A percentile compares a stretch with the other conserved stretches of the same genome.
phyloP scores from a whole-genome alignment of 2,797 vertebrate species.

The Poliocrania exsul region DNA sequence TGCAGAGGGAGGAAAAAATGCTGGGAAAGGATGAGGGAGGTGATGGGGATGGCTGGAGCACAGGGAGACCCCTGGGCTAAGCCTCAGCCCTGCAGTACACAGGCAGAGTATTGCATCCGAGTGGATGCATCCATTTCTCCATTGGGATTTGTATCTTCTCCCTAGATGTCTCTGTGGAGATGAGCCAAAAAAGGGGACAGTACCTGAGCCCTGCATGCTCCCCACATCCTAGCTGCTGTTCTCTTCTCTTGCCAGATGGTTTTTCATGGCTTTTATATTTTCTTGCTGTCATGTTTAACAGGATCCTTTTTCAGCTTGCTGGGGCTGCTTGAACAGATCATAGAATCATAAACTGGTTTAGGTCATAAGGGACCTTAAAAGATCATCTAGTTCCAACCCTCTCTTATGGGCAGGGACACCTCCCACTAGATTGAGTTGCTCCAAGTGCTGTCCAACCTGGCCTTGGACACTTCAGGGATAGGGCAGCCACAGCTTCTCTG shows the following conservation, averaged over 20 bases:
- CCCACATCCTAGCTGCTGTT: fast-evolving
- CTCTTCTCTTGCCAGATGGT: neutral
- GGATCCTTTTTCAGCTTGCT: neutral
- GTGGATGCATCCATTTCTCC: neutral
- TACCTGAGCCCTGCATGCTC: neutral
- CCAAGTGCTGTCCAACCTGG: neutral
- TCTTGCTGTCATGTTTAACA: neutral
- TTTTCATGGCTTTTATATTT: neutral
- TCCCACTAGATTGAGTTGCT: neutral
- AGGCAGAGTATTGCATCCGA: neutral
- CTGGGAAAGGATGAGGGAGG: neutral
- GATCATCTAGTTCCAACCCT: neutral
- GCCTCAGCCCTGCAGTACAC: neutral
- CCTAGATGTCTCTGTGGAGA: neutral
- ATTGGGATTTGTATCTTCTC: neutral
- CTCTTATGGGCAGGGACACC: neutral
- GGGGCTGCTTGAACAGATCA: neutral
- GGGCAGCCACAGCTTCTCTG: neutral
- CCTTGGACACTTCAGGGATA: neutral
- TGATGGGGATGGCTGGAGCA: neutral
- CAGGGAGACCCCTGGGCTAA: neutral
- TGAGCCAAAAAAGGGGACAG: neutral
- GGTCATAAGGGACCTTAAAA: neutral
- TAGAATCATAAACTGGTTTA: neutral
- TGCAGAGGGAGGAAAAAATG: neutral